These are phyloP conservation scores for Halcyon smyrnensis DNA, from an alignment of 2,797 vertebrate species.

Conservation along the genomic window DNA sequence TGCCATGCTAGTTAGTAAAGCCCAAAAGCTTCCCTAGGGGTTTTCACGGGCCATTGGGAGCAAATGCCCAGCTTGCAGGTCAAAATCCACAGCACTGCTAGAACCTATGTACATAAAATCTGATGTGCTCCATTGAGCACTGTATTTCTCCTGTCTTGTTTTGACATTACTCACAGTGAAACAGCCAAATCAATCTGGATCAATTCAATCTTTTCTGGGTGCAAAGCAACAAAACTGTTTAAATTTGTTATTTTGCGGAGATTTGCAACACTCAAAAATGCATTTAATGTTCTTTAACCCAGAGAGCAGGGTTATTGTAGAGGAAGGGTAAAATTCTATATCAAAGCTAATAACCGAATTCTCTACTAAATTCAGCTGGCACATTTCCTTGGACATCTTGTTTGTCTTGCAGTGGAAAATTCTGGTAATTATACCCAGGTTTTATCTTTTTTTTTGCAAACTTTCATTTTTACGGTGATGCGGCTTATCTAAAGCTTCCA, in stretches of 20 bases:
- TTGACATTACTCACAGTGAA: constrained; percentile 58
- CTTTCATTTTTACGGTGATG: not conserved
- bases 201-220: constrained; percentile 21
- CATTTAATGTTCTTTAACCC: not conserved
- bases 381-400: not conserved
- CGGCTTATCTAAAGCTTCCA: not conserved
- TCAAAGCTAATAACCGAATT: not conserved
- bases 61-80: constrained; percentile 63
- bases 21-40: constrained; percentile 21
- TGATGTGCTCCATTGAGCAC: constrained; percentile 58
- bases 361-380: not conserved
- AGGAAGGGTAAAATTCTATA: not conserved
- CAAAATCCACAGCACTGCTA: constrained; percentile 52
- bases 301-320: not conserved
- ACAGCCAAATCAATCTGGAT: constrained; percentile 47
- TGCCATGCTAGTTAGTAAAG: not conserved
- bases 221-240: constrained; percentile 3
- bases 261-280: not conserved
- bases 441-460: not conserved
- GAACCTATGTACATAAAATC: constrained; percentile 56
- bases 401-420: not conserved
- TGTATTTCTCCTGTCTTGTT: constrained; percentile 52
- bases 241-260: not conserved
- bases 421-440: not conserved
- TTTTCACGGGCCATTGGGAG: constrained; percentile 67